phyloP scores from a whole-genome alignment of 2,113 vertebrate genomes.

The Otis tarda region DNA sequence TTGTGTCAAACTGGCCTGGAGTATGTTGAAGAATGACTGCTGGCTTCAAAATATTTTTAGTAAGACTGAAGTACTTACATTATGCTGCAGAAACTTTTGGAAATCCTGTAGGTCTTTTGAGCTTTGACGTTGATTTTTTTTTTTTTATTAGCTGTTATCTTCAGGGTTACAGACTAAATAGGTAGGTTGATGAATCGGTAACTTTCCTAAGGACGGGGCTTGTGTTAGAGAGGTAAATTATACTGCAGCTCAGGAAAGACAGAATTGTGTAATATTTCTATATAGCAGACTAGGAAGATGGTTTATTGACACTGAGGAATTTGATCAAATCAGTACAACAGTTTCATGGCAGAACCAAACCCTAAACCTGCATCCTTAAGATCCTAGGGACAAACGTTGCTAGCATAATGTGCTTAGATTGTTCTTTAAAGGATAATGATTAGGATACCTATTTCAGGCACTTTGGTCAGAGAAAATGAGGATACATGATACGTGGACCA shows the following conservation, averaged over 20 bases:
- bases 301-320: neutral
- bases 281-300: neutral
- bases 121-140: neutral
- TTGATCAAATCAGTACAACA: neutral
- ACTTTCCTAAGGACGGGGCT: neutral
- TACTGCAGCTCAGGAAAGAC: neutral
- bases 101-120: neutral
- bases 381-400: accelerated
- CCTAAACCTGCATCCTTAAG: neutral
- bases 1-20: neutral
- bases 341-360: neutral
- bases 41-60: neutral
- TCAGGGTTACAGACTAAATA: neutral
- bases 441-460: neutral
- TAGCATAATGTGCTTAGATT: neutral
- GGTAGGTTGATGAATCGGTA: neutral
- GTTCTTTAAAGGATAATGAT: neutral
- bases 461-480: neutral
- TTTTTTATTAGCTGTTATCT: neutral
- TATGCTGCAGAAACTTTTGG: neutral
- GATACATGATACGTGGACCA: neutral
- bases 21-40: neutral
- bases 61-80: neutral
- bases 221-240: neutral
- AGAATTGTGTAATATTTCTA: neutral